phyloP scores from a whole-genome alignment of 2,797 vertebrate genomes.

The Nannoperca australis region DNA sequence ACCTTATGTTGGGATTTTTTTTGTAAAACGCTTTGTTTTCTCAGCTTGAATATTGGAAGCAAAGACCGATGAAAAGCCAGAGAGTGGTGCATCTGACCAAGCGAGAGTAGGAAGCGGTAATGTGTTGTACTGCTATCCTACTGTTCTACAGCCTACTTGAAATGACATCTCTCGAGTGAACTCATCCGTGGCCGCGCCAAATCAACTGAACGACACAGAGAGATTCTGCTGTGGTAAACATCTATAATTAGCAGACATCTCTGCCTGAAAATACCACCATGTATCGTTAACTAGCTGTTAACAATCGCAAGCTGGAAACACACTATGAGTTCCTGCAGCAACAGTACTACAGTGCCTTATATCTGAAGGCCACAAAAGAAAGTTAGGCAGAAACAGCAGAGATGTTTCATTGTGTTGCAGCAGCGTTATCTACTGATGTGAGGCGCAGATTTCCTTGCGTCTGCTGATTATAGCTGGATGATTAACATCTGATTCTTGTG shows the following conservation, averaged over 20 bases:
- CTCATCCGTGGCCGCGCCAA: neutral
- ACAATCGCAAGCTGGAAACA: slow-evolving; percentile 12
- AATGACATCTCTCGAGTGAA: neutral
- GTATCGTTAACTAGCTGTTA: slow-evolving; percentile 13
- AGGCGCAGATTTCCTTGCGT: neutral
- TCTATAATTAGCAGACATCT: slow-evolving; percentile 17
- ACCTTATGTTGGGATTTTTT: neutral
- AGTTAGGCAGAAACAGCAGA: neutral
- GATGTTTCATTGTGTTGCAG: slow-evolving; percentile 12
- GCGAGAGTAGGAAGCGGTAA: neutral
- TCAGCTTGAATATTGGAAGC: neutral
- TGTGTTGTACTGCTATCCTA: neutral
- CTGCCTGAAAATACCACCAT: slow-evolving; percentile 7
- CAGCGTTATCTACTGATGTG: slow-evolving; percentile 1
- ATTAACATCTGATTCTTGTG: slow-evolving; percentile 10
- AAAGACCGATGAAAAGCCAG: neutral
- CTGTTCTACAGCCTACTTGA: neutral
- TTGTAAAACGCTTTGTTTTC: neutral
- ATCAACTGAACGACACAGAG: neutral
- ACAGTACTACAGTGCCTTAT: neutral
- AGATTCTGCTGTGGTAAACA: neutral
- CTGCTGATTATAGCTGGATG: neutral
- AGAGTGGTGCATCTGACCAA: neutral
- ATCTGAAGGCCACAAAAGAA: neutral
- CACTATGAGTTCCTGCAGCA: slow-evolving; percentile 1